Conservation (phyloP, 30 jellyfish, hydroid and myxozoan genomes). For the Turritopsis rubra region DNA sequence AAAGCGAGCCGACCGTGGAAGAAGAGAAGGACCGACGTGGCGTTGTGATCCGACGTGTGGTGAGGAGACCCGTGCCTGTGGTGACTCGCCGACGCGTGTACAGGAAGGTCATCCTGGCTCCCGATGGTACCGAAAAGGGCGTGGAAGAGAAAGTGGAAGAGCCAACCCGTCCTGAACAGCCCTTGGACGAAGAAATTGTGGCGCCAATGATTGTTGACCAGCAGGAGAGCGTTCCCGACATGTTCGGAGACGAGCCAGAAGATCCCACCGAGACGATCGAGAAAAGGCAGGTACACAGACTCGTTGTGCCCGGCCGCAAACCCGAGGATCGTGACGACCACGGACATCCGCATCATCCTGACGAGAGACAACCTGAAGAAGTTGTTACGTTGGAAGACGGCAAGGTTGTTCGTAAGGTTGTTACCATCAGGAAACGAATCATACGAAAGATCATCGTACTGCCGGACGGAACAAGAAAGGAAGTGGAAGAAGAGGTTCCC, state of each 20-base stretch:
- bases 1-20: slow-evolving; percentile 33
- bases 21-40: slow-evolving; percentile 56
- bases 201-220: slow-evolving; percentile 25
- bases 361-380: slow-evolving; percentile 32
- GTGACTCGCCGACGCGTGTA: slow-evolving; percentile 43
- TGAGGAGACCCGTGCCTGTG: slow-evolving; percentile 41
- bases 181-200: slow-evolving; percentile 16
- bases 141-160: slow-evolving; percentile 57
- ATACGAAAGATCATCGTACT: slow-evolving; percentile 35
- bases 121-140: slow-evolving; percentile 51
- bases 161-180: slow-evolving; percentile 10
- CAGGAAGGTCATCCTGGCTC: slow-evolving; percentile 41
- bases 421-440: slow-evolving; percentile 57
- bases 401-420: slow-evolving; percentile 40
- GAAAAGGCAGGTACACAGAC: slow-evolving; percentile 10
- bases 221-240: slow-evolving; percentile 21
- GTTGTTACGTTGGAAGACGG: slow-evolving; percentile 28
- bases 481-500: slow-evolving; percentile 49
- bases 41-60: slow-evolving; percentile 29
- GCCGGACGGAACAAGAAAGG: slow-evolving; percentile 58
- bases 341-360: slow-evolving; percentile 10
- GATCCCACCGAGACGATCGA: not conserved
- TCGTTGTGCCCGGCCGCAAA: not conserved
- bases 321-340: too few species aligned
- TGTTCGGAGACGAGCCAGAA: slow-evolving; percentile 19